phyloP scores from a whole-genome alignment of 2,113 vertebrate genomes.

The Ptychochromis oligacanthus region DNA sequence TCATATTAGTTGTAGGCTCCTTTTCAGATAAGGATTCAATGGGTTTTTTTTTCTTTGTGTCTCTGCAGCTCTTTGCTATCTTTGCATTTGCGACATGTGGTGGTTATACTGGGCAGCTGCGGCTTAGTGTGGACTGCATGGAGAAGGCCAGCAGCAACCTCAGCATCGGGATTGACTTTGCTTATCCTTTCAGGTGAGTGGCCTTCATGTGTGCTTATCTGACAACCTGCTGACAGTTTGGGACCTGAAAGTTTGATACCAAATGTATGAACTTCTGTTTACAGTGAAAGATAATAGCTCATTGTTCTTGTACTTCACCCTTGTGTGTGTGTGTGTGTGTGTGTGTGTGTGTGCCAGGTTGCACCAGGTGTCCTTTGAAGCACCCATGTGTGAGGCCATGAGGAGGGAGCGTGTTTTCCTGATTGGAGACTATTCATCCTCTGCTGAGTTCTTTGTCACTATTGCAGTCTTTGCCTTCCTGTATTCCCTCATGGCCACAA shows the following conservation, averaged over 20 bases:
- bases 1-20: not conserved
- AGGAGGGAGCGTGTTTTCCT: conserved; percentile 87
- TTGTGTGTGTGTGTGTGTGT: too few relatives aligned
- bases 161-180: conserved; percentile 91
- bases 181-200: conserved; percentile 95
- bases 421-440: conserved; percentile 95
- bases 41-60: conserved; percentile 31
- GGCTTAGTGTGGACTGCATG: conserved; percentile 94
- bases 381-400: conserved; percentile 89
- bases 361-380: conserved; percentile 93
- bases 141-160: conserved; percentile 97
- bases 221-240: not conserved
- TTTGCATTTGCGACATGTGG: conserved; percentile 99
- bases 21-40: not conserved
- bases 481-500: conserved; percentile 91
- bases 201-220: not conserved
- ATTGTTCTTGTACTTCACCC: not conserved
- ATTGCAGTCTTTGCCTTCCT: conserved; percentile 96
- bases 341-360: conserved; percentile 78
- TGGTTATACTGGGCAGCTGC: conserved; percentile 94
- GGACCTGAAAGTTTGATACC: not conserved
- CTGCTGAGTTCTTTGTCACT: conserved; percentile 97
- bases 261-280: not conserved
- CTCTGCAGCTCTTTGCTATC: conserved; percentile 95
- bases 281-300: not conserved